Base-by-base conservation (phyloP, 2,113 vertebrate species). In the Polypterus bichir region DNA sequence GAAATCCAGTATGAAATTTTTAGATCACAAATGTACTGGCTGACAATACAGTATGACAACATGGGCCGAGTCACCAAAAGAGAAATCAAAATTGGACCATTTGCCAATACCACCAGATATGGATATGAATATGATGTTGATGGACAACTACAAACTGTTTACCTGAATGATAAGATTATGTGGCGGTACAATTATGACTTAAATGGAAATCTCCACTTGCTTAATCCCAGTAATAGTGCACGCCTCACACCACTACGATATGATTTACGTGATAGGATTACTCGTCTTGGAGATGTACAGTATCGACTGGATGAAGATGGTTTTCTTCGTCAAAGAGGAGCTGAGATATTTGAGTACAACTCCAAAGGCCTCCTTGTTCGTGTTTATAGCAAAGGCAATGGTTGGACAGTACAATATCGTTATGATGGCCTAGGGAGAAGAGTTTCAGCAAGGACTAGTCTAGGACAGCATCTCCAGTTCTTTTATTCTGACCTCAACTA, bases 1-100 rank as follows among this genome's bases (percentile, higher is more conserved):
- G 96, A 99, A 72, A 97, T 99, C 63, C 94, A 98, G 66, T 98
- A 97, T 11, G 94, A 99, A 79, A 95, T 99, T 70, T 96, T 96
- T 68, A 87, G 96, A 56, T 95, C 94, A 0, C 81, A 97, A 62
- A 97, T 99, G 88, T 99, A 97, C 78, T 98, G 96, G 93, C 94
- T 97, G 78, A 94, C 94, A 11, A 86, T 98, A 74, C 95, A 99
- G 53, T 98, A 99, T 3, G 96, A 99, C 49, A 94, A 92, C 27
- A 91, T 92, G 78, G 94, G 95, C 7, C 79, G 95, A 44, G 92
- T 98, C 7, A 92, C 85, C 0, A 91, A 89, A 69, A 81, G 93
- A 69, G 96, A 99, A 83, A 92, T 98, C 68, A 99, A 99, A 72
- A 97, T 99, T 0, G 96, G 96, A 5, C 95, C 96, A 6, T 99